Base-by-base conservation (phyloP, 2,113 vertebrate genomes). In the Perccottus glenii region DNA sequence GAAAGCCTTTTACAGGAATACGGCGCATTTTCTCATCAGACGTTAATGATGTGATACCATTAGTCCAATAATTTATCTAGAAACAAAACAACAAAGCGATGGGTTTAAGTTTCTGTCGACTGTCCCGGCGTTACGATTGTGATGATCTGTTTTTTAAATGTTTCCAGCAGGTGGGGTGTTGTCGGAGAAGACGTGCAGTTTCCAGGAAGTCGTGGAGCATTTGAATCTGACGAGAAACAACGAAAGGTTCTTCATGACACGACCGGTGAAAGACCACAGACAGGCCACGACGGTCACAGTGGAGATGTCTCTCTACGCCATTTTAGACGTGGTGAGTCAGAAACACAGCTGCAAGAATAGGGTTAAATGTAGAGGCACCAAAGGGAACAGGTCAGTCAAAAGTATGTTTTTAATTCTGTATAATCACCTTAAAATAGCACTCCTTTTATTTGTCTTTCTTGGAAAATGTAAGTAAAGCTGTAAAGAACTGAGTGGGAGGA, bases 161-260 rank as follows among this genome's bases (percentile, higher is more conserved):
- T 48, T 46, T 48, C 33, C 38, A 53, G 15, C 10, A 82, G 84
- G 48, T 42, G 67, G 40, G 0, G 61, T 67, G 2, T 9, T 4
- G 9, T n/a, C 59, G 4, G 56, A 87, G 60, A 35, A 10, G 7
- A 59, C 60, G 47, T 92, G 88, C 76, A 87, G 80, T 46, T 84
- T 85, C 50, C 83, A 90, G 19, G 82, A 86, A 49, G 85, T 92
- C 19, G 49, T 90, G 36, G 68, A 70, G 10, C n/a, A 87, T 64
- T 68, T 36, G 12, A 14, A 4, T 2, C 32, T 53, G 51, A 35
- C 5, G 11, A 7, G 10, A 88, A 51, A 74, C 0, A 4, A 27
- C 1, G 51, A 53, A 6, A 33, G 27, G 27, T 53, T 53, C 5
- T 12, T 14, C 27, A 53, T 53, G 51, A 14, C 10, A 5, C 11